phyloP scores from a whole-genome alignment of 2,888 invertebrate species.

The Athalia rosae region DNA sequence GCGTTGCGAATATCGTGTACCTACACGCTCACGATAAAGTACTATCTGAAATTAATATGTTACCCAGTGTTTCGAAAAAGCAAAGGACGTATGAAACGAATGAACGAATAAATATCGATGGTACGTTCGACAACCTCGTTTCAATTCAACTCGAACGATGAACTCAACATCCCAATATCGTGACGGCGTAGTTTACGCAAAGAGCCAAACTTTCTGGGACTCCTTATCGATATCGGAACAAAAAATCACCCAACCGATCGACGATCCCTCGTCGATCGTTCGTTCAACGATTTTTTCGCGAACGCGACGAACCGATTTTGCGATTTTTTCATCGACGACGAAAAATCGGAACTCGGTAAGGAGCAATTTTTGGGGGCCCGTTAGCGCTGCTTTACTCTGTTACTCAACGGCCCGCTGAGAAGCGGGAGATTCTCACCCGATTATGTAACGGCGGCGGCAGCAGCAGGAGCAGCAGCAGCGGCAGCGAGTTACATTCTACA shows the following conservation, averaged over 20 bases:
- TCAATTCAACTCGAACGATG: neutral
- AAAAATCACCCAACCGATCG: neutral
- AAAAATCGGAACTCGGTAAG: neutral
- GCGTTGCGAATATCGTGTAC: too few species aligned
- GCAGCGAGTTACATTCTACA: neutral
- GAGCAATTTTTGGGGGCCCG: neutral
- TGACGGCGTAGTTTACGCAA: neutral
- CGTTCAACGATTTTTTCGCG: neutral
- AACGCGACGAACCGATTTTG: too few species aligned
- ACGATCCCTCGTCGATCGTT: neutral
- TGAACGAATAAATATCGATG: too few species aligned
- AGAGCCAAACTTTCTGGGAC: conserved; percentile 13
- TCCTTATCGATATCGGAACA: conserved; percentile 7
- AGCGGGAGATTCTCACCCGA: conserved; percentile 5
- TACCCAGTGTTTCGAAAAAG: too few species aligned
- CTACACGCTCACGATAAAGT: too few species aligned
- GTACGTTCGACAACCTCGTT: neutral
- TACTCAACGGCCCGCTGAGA: neutral
- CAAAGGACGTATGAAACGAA: too few species aligned
- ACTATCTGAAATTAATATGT: too few species aligned
- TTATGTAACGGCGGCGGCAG: neutral
- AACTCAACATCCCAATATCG: neutral
- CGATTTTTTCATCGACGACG: too few species aligned
- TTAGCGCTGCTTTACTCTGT: neutral
- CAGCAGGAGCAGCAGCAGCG: too few species aligned